Percentiles rank a stretch among this genome's conserved stretches.
These are phyloP conservation scores for Julus scandinavius DNA, from an alignment of 2,888 invertebrate species.

Conservation along the genomic window DNA sequence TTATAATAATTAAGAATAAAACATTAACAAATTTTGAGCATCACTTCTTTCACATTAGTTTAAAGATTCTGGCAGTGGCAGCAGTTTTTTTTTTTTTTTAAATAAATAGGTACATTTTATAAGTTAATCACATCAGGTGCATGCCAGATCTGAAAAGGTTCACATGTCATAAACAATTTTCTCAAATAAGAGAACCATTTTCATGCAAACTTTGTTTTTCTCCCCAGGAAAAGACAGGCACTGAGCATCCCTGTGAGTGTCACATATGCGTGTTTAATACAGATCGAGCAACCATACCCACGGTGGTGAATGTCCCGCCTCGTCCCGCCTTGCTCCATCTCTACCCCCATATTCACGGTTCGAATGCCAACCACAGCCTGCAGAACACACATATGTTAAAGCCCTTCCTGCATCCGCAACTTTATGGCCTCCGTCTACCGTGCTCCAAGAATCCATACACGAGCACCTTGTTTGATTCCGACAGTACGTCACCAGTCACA, in stretches of 20 bases:
- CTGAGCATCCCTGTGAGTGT: conserved; percentile 61
- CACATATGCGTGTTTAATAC: conserved; percentile 64
- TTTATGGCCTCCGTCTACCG: conserved; percentile 22
- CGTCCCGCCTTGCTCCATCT: conserved; percentile 55
- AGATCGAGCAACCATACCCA: conserved; percentile 61
- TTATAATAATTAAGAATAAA: no score
- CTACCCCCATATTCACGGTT: conserved; percentile 58
- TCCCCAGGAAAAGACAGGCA: neutral
- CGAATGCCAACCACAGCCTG: conserved; percentile 28
- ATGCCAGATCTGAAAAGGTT: no score
- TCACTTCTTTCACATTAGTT: no score
- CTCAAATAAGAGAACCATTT: no score
- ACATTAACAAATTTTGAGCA: no score
- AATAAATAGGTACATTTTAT: no score
- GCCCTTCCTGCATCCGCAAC: conserved; percentile 36
- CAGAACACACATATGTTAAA: conserved; percentile 45
- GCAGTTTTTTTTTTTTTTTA: no score
- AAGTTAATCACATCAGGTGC: no score
- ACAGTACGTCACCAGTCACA: neutral
- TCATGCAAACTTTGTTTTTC: neutral
- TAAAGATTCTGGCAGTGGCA: no score
- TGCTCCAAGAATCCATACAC: neutral
- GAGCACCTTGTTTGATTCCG: neutral
- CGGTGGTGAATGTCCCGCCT: conserved; percentile 46
- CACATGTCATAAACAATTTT: no score